Percentiles rank a stretch among this genome's conserved stretches.
Conservation (phyloP, 2,113 vertebrate genomes). For the Erythrolamprus reginae region DNA sequence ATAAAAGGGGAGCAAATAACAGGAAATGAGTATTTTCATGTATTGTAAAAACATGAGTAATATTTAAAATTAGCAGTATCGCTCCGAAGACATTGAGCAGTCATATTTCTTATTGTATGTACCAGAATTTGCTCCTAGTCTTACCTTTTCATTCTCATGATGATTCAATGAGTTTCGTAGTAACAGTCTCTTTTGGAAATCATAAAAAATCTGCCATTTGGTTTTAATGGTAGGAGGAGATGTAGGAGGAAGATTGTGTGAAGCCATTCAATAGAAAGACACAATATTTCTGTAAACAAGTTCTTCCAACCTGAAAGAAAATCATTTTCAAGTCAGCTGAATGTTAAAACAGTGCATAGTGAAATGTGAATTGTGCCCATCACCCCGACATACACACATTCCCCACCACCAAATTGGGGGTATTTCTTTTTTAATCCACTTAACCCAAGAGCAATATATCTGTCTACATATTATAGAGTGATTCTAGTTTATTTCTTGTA, state of each 20-base stretch:
- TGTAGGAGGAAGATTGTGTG: not conserved
- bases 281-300: not conserved
- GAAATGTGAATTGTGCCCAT: no score
- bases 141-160: not conserved
- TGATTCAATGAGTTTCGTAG: not conserved
- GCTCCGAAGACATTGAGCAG: not conserved
- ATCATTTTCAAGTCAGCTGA: not conserved
- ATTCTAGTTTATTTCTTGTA: no score
- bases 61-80: not conserved
- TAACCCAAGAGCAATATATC: no score
- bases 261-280: not conserved
- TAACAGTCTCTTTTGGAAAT: not conserved
- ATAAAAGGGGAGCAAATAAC: not conserved
- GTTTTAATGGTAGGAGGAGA: not conserved
- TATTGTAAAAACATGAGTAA: not conserved
- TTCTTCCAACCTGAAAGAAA: not conserved
- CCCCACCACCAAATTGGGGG: no score
- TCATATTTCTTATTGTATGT: not conserved
- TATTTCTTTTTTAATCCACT: no score
- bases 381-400: no score
- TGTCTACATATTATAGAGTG: no score
- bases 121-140: not conserved
- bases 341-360: no score
- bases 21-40: not conserved
- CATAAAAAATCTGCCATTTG: not conserved